A percentile compares a stretch with the other conserved stretches of the same genome.
Conservation (phyloP, 2,113 vertebrate genomes). For the Osmerus mordax region DNA sequence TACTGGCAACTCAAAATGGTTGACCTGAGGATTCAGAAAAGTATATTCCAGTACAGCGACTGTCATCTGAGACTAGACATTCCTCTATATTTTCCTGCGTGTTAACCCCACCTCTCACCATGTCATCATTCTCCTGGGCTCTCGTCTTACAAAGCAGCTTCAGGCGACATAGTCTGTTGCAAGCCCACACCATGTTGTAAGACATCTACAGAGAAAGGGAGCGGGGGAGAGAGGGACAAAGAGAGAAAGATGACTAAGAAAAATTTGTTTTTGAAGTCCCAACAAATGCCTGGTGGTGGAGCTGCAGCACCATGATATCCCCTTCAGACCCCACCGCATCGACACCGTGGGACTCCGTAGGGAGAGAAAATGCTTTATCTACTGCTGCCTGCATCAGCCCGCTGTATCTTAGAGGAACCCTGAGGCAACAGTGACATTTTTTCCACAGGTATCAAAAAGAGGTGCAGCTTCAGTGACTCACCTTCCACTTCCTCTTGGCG, state of each 20-base stretch:
- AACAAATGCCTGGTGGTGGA: background rate
- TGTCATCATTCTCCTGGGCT: constrained; percentile 44
- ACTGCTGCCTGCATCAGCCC: background rate
- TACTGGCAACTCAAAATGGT: no score
- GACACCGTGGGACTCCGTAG: background rate
- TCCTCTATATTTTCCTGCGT: background rate
- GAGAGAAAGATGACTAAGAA: background rate
- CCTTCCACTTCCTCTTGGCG: constrained; percentile 77
- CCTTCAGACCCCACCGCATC: background rate
- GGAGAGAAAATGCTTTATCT: background rate
- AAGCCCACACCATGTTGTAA: constrained; percentile 72
- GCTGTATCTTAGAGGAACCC: background rate
- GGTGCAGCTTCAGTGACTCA: constrained; percentile 32
- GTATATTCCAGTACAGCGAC: background rate
- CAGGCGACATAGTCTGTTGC: constrained; percentile 64
- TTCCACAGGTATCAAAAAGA: background rate
- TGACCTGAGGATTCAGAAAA: no score
- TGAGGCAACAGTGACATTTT: background rate
- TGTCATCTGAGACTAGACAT: background rate
- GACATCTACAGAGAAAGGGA: constrained; percentile 61
- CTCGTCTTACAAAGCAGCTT: constrained; percentile 49
- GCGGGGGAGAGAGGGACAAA: background rate
- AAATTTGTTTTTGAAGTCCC: background rate
- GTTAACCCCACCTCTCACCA: constrained; percentile 58
- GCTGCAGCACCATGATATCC: background rate